Evolutionary conservation across 2,113 vertebrate genomes (phyloP), one percentile per base, ranked within the genome.

Genomic region (Taxidea taxus): DNA sequence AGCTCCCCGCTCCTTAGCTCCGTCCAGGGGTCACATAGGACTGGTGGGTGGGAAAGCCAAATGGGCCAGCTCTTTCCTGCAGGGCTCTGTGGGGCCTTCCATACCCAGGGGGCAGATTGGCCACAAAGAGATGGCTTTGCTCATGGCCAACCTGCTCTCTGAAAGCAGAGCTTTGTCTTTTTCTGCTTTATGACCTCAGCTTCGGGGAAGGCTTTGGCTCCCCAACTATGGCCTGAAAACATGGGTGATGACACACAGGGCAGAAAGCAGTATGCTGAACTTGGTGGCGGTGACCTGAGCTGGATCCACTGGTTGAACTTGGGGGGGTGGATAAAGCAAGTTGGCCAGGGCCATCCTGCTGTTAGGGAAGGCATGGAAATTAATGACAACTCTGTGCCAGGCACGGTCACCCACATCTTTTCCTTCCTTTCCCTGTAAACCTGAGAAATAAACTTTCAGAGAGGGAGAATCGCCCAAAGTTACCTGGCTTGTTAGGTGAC

Each of bases 171-270:
- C 78, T 97, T 91, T 84, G 72, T 80, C 72, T 77, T 96, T 97
- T 97, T 87, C 85, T 95, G 74, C 44, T 72, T 87, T 37, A 84
- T 97, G 96, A 97, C 60, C 72, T 97, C 98, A 97, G 77, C 83
- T 74, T 93, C 0, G 6, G 80, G 44, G 75, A 97, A 96, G 66
- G 62, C 80, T 94, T 95, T 96, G 93, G 82, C 97, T 95, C 15
- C 64, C 18, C 10, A 58, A 25, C 39, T 78, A 34, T 80, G 37
- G 54, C 78, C 93, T 51, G n/a, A 90, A 93, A 88, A 87, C n/a
- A 14, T 83, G n/a, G 58, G 27, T 42, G 42, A 87, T 96, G 96
- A 97, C 31, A 25, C 93, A 87, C 18, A 20, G 66, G 89, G 56
- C 20, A 70, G 83, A 90, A 70, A 25, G 42, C 56, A 84, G 37